Evolutionary conservation across 37 sponge, comb jelly and placozoan genomes (phyloP).

Genomic region (Agelas oroides): DNA sequence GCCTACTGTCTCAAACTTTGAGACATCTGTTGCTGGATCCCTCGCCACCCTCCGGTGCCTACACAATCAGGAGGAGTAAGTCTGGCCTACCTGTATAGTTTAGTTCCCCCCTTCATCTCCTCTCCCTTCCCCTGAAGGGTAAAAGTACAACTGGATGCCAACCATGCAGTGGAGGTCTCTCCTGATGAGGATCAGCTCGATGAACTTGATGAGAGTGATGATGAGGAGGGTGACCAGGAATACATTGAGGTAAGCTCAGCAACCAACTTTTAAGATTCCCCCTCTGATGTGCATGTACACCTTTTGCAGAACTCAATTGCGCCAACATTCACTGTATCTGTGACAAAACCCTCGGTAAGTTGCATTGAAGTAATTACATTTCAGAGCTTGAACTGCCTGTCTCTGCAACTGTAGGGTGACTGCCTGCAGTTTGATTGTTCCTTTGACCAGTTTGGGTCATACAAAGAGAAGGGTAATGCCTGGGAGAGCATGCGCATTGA

Average conservation of each 20-base stretch:
- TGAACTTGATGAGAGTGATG: too few relatives aligned
- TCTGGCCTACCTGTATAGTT: not conserved
- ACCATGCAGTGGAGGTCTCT: conserved; percentile 32
- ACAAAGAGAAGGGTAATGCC: conserved; percentile 37
- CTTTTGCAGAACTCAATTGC: conserved; percentile 48
- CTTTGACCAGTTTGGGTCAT: conserved; percentile 31
- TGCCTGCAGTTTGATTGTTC: conserved; percentile 61
- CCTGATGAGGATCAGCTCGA: not conserved
- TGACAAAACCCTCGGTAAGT: conserved; percentile 66
- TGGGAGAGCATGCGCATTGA: conserved; percentile 55
- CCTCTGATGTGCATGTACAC: too few relatives aligned
- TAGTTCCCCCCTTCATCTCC: not conserved
- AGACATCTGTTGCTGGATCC: conserved; percentile 19
- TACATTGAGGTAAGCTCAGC: too few relatives aligned
- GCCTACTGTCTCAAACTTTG: conserved; percentile 34
- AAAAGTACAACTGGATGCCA: conserved; percentile 57
- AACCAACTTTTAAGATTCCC: too few relatives aligned
- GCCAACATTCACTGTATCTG: conserved; percentile 67
- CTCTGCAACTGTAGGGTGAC: conserved; percentile 48
- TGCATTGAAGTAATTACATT: too few relatives aligned
- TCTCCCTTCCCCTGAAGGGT: conserved; percentile 15
- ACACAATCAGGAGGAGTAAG: conserved; percentile 29
- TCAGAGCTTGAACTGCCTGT: not conserved
- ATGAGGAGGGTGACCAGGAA: too few relatives aligned
- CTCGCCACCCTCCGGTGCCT: conserved; percentile 28